A percentile compares a stretch with the other conserved stretches of the same genome.
phyloP scores from a whole-genome alignment of 1,140 invertebrate species.

The Habropoda laboriosa region DNA sequence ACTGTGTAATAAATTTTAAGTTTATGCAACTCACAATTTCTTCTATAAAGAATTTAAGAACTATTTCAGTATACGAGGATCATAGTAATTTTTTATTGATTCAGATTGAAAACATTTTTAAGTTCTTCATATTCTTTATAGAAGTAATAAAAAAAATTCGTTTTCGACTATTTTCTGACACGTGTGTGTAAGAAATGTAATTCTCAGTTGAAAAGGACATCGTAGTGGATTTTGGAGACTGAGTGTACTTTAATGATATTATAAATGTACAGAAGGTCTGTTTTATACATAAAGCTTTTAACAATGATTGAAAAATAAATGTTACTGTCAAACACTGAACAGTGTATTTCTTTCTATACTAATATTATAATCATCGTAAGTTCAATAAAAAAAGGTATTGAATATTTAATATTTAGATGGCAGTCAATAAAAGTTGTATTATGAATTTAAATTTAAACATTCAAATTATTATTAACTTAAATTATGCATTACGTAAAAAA shows the following conservation, averaged over 20 bases:
- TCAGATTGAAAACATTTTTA: neutral
- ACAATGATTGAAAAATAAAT: constrained; percentile 67
- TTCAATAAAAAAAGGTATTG: neutral
- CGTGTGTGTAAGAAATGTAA: constrained; percentile 43
- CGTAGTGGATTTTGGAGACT: constrained; percentile 64
- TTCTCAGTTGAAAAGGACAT: constrained; percentile 41
- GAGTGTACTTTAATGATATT: constrained; percentile 62
- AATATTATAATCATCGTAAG: neutral
- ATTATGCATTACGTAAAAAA: neutral
- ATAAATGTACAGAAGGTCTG: constrained; percentile 67
- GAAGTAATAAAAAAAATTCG: constrained; percentile 26
- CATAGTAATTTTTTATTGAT: neutral
- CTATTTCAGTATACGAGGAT: neutral
- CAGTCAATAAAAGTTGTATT: neutral
- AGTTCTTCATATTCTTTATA: constrained; percentile 30
- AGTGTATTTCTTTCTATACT: neutral
- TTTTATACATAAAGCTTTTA: constrained; percentile 76
- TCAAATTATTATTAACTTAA: neutral
- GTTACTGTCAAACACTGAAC: constrained; percentile 69
- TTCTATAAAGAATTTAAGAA: constrained; percentile 53
- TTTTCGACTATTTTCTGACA: constrained; percentile 47
- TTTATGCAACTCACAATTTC: constrained; percentile 47
- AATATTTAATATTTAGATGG: neutral
- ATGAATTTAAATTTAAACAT: neutral
- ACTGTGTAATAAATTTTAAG: constrained; percentile 32